These are phyloP conservation scores for Cossypha polioptera DNA, from an alignment of 2,797 vertebrate genomes.

Conservation along the genomic window DNA sequence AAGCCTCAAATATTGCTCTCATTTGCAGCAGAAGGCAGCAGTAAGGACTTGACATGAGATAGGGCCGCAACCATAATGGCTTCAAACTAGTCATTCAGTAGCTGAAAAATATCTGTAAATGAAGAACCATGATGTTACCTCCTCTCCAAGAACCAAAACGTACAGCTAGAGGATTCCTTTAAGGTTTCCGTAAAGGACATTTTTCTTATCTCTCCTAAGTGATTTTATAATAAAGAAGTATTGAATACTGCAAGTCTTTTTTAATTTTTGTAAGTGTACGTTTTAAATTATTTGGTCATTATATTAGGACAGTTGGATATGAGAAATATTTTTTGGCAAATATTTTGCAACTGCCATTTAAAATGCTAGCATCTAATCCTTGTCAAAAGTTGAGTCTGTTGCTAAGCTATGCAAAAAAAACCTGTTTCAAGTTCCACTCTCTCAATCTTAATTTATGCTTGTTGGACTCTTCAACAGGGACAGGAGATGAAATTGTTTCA, in stretches of 20 bases:
- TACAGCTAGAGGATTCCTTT: not conserved
- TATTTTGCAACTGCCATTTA: not conserved
- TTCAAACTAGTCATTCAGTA: not conserved
- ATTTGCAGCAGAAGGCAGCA: not conserved
- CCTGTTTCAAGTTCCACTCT: not conserved
- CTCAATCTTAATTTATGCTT: not conserved
- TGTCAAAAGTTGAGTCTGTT: not conserved
- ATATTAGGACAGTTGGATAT: not conserved
- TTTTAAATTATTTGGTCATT: not conserved
- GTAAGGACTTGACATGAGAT: not conserved
- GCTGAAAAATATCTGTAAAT: not conserved
- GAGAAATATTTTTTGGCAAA: not conserved
- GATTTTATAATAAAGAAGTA: not conserved
- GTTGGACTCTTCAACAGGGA: not conserved
- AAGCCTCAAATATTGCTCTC: not conserved
- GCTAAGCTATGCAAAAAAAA: not conserved
- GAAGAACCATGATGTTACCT: not conserved
- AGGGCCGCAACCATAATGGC: rapidly evolving
- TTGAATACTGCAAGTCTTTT: not conserved
- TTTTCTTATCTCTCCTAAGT: not conserved
- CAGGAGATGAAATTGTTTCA: not conserved
- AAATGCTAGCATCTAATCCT: not conserved
- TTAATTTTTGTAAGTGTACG: not conserved
- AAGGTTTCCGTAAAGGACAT: not conserved
- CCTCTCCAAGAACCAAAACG: not conserved